Conservation (phyloP, 1,140 invertebrate genomes). For the Drosophila ercepeae region DNA sequence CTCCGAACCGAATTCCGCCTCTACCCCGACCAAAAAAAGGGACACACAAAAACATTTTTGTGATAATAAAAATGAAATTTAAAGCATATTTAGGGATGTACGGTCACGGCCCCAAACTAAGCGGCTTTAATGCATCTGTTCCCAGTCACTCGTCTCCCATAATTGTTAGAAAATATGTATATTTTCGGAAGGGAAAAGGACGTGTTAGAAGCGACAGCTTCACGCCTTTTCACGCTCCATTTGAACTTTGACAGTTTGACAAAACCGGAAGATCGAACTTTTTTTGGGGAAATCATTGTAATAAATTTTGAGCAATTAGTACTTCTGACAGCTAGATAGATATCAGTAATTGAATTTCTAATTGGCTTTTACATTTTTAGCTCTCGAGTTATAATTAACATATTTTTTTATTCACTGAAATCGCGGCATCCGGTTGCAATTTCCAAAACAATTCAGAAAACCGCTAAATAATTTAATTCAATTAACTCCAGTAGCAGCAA, state of each 20-base stretch:
- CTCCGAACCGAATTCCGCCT: slow-evolving; percentile 7
- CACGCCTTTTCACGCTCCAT: slow-evolving; percentile 40
- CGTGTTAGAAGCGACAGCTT: slow-evolving; percentile 5
- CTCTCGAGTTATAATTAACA: neutral
- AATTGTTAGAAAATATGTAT: slow-evolving; percentile 21
- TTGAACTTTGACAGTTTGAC: slow-evolving; percentile 45
- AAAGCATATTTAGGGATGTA: slow-evolving; percentile 66
- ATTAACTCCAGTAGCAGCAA: slow-evolving; percentile 39
- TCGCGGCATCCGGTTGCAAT: slow-evolving; percentile 13
- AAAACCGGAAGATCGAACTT: slow-evolving; percentile 14
- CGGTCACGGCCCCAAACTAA: slow-evolving; percentile 54
- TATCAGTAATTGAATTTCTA: neutral
- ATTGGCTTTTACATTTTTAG: neutral
- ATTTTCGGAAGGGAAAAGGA: neutral
- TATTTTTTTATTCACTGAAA: neutral
- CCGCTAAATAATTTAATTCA: slow-evolving; percentile 72
- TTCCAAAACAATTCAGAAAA: neutral
- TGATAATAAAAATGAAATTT: slow-evolving; percentile 62
- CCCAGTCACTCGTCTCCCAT: slow-evolving; percentile 12
- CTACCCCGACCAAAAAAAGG: slow-evolving; percentile 3
- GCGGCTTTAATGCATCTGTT: slow-evolving; percentile 63
- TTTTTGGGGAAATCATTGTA: slow-evolving; percentile 1
- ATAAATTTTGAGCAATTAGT: neutral
- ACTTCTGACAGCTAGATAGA: neutral
- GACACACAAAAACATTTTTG: slow-evolving; percentile 46